A percentile compares a stretch with the other conserved stretches of the same genome.
Evolutionary conservation across 2,113 vertebrate genomes (phyloP).

Genomic region (Rissa tridactyla): DNA sequence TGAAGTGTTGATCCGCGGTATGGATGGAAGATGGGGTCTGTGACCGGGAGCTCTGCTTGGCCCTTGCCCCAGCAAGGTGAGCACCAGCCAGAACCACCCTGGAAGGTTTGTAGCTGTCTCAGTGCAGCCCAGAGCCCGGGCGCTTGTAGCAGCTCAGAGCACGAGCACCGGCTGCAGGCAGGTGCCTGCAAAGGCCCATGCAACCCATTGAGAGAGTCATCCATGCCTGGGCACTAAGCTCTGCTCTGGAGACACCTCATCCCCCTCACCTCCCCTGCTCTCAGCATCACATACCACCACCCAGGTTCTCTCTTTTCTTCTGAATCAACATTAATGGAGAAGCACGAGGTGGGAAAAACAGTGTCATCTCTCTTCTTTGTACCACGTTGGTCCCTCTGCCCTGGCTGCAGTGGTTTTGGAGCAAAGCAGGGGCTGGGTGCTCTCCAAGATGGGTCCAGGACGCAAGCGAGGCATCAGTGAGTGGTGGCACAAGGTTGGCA

Average conservation of each 20-base stretch:
- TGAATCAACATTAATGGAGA: rapidly evolving
- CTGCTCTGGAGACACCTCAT: not conserved
- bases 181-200: not conserved
- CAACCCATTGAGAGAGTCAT: not conserved
- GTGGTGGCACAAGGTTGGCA: not conserved
- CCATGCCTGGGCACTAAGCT: rapidly evolving
- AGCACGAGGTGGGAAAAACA: rapidly evolving
- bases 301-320: not conserved
- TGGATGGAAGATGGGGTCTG: not conserved
- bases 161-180: not conserved
- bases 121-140: rapidly evolving
- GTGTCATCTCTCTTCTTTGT: not conserved
- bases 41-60: not conserved
- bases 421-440: not conserved
- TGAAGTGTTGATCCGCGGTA: not conserved
- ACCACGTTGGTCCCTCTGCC: not conserved
- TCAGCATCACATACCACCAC: not conserved
- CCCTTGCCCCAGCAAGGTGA: not conserved
- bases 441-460: not conserved
- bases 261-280: not conserved
- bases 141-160: not conserved
- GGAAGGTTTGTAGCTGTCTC: not conserved
- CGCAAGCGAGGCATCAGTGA: not conserved
- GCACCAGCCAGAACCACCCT: not conserved
- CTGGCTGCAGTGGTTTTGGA: not conserved